Conservation (phyloP, 2,113 vertebrate species). For the Platichthys stellatus region DNA sequence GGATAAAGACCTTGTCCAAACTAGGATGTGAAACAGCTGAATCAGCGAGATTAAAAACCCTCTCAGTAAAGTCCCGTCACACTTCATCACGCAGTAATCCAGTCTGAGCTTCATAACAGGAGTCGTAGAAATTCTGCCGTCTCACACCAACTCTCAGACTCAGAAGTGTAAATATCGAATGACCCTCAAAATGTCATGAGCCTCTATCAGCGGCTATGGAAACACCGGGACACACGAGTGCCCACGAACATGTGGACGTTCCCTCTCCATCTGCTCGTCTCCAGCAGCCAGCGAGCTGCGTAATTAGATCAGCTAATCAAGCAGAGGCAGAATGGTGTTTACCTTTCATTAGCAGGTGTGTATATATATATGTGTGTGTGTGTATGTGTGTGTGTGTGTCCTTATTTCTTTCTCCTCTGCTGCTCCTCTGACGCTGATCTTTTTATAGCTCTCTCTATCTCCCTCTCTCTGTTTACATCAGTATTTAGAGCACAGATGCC, state of each 20-base stretch:
- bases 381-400: slow-evolving; percentile 13
- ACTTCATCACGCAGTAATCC: too few species aligned
- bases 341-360: slow-evolving; percentile 78
- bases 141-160: slow-evolving; percentile 7
- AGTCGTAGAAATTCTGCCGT: slow-evolving; percentile 43
- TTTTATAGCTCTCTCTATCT: slow-evolving; percentile 29
- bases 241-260: slow-evolving; percentile 21
- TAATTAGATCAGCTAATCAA: slow-evolving; percentile 79
- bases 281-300: slow-evolving; percentile 61
- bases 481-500: slow-evolving; percentile 19
- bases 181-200: slow-evolving; percentile 75
- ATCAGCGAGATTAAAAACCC: too few species aligned
- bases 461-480: slow-evolving; percentile 17
- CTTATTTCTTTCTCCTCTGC: slow-evolving; percentile 14
- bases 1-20: too few species aligned
- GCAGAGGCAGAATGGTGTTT: slow-evolving; percentile 75
- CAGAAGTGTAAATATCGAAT: slow-evolving; percentile 58
- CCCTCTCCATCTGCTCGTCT: slow-evolving; percentile 71
- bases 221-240: slow-evolving; percentile 45
- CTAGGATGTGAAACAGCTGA: too few species aligned
- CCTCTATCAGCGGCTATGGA: slow-evolving; percentile 68
- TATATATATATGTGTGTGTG: slow-evolving; percentile 23
- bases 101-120: slow-evolving; percentile 20
- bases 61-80: background rate
- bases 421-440: slow-evolving; percentile 1